Evolutionary conservation across 2,797 vertebrate species (phyloP), one percentile per base, ranked within the genome.

Genomic region (Mus caroli): DNA sequence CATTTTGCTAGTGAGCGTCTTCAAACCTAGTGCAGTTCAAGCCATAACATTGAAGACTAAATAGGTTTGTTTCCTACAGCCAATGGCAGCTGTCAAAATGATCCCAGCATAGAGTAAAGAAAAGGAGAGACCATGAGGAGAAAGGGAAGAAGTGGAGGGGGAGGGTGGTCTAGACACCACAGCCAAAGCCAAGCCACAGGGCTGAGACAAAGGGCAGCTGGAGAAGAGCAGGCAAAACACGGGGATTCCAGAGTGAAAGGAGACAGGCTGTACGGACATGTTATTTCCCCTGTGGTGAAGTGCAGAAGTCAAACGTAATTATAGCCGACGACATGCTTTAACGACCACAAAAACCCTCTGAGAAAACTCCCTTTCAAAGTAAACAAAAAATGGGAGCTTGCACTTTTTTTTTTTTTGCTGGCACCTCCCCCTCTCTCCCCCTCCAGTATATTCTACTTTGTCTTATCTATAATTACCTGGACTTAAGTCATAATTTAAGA

Each of bases 381-480:
- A 90, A 96, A 97, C 91, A 96, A 84, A 85, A 91, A 91, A 92
- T 75, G 46, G 52, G 75, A 92, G 62, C 62, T 73, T 79, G 87
- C 20, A 85, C 75, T 76, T 90, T 73, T 92, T 83, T 92, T 83
- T 90, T 77, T 79, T 86, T 64, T 64, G 28, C 82, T 62, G 37
- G 34, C 69, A 56, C 89, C 58, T 64, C 62, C n/a, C 54, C 24
- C 60, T 40, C 4, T 37, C 13, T 10, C 5, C 6, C 6, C 7
- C n/a, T 10, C 22, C 14, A 85, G 28, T 28, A 60, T 37, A 60
- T 88, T 90, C 46, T 4, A 86, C 73, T 93, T 92, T 79, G 89
- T n/a, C 88, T 96, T 97, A 96, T 97, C 96, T 97, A 17, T 87
- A 97, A 96, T 97, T 97, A 90, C 69, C 78, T 93, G 94, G 79